phyloP scores from a whole-genome alignment of 2,113 vertebrate species.

The Sciurus niger region DNA sequence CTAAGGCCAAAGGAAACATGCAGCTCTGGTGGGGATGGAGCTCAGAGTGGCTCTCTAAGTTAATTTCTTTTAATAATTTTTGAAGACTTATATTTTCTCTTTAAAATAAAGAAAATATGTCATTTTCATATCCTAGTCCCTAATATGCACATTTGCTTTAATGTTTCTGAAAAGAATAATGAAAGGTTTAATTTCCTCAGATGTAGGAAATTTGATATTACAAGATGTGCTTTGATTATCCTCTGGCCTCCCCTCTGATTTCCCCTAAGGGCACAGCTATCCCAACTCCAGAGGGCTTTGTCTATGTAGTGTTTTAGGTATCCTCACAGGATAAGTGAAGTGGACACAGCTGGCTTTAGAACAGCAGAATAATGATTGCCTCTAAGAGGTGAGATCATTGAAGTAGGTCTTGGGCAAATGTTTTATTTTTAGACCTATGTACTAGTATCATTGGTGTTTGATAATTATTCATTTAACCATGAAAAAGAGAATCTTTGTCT shows the following conservation, averaged over 20 bases:
- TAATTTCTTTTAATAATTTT: neutral
- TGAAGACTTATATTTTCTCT: neutral
- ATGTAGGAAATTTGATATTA: neutral
- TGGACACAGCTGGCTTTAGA: neutral
- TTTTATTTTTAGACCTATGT: neutral
- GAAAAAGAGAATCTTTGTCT: too few relatives aligned
- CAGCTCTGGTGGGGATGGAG: neutral
- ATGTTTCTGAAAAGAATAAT: neutral
- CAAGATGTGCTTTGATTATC: neutral
- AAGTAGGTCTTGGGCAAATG: neutral
- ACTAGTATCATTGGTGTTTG: neutral
- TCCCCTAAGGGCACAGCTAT: neutral
- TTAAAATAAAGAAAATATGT: neutral
- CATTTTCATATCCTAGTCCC: neutral
- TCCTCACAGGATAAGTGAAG: neutral
- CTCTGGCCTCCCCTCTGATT: neutral
- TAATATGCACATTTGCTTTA: neutral
- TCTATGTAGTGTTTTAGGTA: accelerated
- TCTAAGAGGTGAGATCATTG: neutral
- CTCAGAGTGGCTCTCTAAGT: neutral
- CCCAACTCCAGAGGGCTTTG: neutral
- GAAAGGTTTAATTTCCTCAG: neutral
- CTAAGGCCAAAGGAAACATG: neutral
- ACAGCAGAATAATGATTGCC: accelerated
- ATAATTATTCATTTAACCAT: neutral